Evolutionary conservation across 1,140 invertebrate species (phyloP).

Genomic region (Diorhabda elongata): DNA sequence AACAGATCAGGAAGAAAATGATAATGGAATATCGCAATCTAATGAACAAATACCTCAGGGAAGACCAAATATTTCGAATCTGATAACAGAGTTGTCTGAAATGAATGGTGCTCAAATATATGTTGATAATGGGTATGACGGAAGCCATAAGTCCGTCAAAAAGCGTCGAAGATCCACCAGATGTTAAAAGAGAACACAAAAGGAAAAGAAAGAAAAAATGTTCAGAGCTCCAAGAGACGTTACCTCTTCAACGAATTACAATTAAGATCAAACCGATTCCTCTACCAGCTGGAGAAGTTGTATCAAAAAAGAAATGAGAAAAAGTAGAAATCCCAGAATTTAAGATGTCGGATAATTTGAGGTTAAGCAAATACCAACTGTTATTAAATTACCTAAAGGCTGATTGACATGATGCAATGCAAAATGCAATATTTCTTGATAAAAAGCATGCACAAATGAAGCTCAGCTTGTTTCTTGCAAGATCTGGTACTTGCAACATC

Average conservation of each 20-base stretch:
- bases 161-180: conserved; percentile 65
- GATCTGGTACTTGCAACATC: no score
- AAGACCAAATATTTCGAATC: not conserved
- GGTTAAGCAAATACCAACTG: conserved; percentile 11
- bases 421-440: no score
- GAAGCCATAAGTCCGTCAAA: conserved; percentile 48
- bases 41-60: not conserved
- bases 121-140: conserved; percentile 26
- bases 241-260: conserved; percentile 66
- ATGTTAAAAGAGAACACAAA: conserved; percentile 63
- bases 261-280: conserved; percentile 82
- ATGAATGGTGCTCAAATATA: conserved; percentile 27
- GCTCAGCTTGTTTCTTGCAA: no score
- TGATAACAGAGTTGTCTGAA: not conserved
- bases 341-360: conserved; percentile 8
- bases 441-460: no score
- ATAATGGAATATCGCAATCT: not conserved
- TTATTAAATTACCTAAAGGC: not conserved
- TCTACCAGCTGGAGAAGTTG: conserved; percentile 65
- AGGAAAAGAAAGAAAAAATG: conserved; percentile 71
- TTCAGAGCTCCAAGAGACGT: conserved; percentile 58
- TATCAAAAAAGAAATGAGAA: conserved; percentile 37
- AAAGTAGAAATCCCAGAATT: conserved; percentile 23
- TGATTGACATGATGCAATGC: no score
- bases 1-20: conserved; percentile 20